A percentile compares a stretch with the other conserved stretches of the same genome.
phyloP scores from a whole-genome alignment of 2,113 vertebrate species.

The Leucopternis melanops region DNA sequence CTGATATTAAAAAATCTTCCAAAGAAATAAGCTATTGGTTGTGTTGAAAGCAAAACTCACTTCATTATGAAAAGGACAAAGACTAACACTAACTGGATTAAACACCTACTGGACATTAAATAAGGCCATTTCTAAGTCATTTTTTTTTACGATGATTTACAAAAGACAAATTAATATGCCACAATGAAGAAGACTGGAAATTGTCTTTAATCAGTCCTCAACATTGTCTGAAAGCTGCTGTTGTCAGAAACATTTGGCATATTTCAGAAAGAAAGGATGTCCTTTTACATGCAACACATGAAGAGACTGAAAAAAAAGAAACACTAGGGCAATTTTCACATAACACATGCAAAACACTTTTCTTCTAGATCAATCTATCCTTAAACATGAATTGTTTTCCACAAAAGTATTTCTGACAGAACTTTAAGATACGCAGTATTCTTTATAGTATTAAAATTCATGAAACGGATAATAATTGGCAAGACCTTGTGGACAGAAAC shows the following conservation, averaged over 20 bases:
- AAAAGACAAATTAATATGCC: neutral
- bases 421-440: neutral
- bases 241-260: neutral
- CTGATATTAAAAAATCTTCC: neutral
- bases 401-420: neutral
- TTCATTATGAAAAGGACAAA: neutral
- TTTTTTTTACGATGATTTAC: neutral
- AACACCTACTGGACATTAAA: neutral
- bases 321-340: neutral
- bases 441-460: constrained; percentile 11
- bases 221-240: neutral
- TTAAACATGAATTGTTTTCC: neutral
- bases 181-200: neutral
- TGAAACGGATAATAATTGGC: constrained; percentile 10
- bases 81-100: neutral
- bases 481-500: constrained; percentile 11
- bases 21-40: neutral
- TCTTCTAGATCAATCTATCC: neutral
- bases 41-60: neutral
- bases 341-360: neutral
- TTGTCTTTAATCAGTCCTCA: neutral
- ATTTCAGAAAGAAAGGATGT: neutral
- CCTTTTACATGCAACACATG: neutral
- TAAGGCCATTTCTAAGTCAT: neutral
- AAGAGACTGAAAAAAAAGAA: neutral